Percentiles rank a stretch among this genome's conserved stretches.
Evolutionary conservation across 2,888 invertebrate genomes (phyloP).

Genomic region (Acleris sparsana): DNA sequence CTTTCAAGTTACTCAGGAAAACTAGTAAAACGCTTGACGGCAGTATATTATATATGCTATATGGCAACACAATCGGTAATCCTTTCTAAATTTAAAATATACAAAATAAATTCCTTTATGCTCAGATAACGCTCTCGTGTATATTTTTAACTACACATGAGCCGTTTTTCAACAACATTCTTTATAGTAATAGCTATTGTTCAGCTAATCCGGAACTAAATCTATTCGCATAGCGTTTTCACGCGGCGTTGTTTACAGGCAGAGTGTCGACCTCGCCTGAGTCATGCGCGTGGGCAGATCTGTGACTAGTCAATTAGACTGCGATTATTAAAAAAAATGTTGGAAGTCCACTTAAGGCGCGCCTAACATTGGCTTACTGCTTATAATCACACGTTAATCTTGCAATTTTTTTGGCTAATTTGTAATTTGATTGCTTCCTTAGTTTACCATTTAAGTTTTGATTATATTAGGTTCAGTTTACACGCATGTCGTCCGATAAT

Average conservation of each 20-base stretch:
- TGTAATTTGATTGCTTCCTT: slow-evolving; percentile 5
- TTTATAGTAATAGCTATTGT: too few relatives aligned
- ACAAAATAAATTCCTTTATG: too few relatives aligned
- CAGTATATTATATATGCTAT: too few relatives aligned
- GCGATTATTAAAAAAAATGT: slow-evolving; percentile 26
- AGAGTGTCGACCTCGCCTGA: slow-evolving; percentile 39
- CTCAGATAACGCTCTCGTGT: too few relatives aligned
- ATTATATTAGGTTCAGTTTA: too few relatives aligned
- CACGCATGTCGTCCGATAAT: too few relatives aligned
- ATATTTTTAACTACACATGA: neutral
- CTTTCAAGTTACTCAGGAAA: too few relatives aligned
- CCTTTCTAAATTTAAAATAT: too few relatives aligned
- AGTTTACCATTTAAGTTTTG: neutral
- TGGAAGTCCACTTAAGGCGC: slow-evolving; percentile 30
- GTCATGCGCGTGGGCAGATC: slow-evolving; percentile 36
- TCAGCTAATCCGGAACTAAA: slow-evolving; percentile 30
- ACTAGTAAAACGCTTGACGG: too few relatives aligned
- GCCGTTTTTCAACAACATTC: neutral
- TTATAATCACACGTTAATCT: slow-evolving; percentile 24
- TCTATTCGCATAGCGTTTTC: slow-evolving; percentile 15
- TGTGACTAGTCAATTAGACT: slow-evolving; percentile 33
- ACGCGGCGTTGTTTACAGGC: slow-evolving; percentile 32
- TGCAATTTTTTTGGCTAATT: slow-evolving; percentile 23
- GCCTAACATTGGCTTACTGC: slow-evolving; percentile 25
- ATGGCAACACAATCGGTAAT: too few relatives aligned